A percentile compares a stretch with the other conserved stretches of the same genome.
Conservation (phyloP, 2,888 invertebrate genomes). For the Volucella bombylans region DNA sequence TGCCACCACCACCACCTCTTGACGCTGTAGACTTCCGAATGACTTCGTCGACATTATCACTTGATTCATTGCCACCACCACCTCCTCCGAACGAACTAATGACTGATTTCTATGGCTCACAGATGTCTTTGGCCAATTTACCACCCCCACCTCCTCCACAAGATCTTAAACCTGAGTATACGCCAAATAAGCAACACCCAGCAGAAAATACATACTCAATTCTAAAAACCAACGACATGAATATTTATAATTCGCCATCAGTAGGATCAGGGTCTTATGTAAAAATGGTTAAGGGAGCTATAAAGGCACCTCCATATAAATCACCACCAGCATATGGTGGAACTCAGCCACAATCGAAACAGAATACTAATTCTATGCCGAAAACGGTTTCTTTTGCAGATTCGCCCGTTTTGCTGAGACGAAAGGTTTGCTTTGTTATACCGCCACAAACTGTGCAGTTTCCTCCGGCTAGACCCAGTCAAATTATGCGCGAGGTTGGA, state of each 20-base stretch:
- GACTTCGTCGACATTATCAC: slow-evolving; percentile 89
- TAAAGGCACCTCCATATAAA: slow-evolving; percentile 82
- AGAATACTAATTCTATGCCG: slow-evolving; percentile 71
- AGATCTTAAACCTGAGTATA: slow-evolving; percentile 74
- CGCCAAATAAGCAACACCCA: slow-evolving; percentile 70
- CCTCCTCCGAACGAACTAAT: slow-evolving; percentile 85
- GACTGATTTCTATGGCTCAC: slow-evolving; percentile 85
- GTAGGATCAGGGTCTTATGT: slow-evolving; percentile 64
- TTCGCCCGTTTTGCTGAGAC: slow-evolving; percentile 81
- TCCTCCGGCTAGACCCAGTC: slow-evolving; percentile 76
- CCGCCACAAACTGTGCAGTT: slow-evolving; percentile 77
- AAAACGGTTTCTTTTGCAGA: slow-evolving; percentile 82
- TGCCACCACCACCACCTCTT: slow-evolving; percentile 87
- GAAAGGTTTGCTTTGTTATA: slow-evolving; percentile 83
- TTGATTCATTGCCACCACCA: slow-evolving; percentile 92
- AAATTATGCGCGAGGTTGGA: slow-evolving; percentile 56
- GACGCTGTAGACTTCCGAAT: slow-evolving; percentile 82
- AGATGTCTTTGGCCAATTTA: slow-evolving; percentile 87
- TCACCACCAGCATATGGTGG: slow-evolving; percentile 82
- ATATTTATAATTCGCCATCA: slow-evolving; percentile 59
- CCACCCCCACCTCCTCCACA: slow-evolving; percentile 87
- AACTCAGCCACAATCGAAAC: slow-evolving; percentile 64
- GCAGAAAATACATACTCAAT: slow-evolving; percentile 58
- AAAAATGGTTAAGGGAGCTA: slow-evolving; percentile 76
- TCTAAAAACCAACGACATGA: slow-evolving; percentile 67